Conservation (phyloP, 2,797 vertebrate species). For the Nyctalus aviator region DNA sequence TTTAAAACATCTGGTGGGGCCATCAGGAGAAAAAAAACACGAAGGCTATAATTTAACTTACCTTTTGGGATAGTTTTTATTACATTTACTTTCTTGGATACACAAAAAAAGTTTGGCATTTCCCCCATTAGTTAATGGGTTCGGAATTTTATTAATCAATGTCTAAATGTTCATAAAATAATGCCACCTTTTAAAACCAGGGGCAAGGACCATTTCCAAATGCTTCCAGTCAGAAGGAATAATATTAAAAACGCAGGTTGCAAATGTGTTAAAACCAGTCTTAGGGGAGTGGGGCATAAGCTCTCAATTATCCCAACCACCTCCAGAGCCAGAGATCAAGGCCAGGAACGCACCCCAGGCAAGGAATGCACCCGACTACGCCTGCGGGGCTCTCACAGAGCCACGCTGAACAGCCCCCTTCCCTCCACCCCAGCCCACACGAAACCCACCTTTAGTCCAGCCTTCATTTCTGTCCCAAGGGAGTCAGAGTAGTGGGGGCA, state of each 20-base stretch:
- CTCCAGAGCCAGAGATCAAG: constrained; percentile 82
- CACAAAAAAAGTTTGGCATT: constrained; percentile 84
- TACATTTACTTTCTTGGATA: constrained; percentile 86
- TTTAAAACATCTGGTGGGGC: constrained; percentile 87
- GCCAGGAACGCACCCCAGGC: constrained; percentile 78
- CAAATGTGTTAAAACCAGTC: constrained; percentile 83
- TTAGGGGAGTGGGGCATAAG: constrained; percentile 83
- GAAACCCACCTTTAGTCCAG: background rate
- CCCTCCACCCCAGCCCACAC: background rate
- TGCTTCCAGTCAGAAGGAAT: constrained; percentile 87
- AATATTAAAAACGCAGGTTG: constrained; percentile 86
- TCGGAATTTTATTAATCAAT: constrained; percentile 90
- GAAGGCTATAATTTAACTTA: constrained; percentile 87
- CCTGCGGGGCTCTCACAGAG: background rate
- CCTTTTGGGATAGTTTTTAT: constrained; percentile 87
- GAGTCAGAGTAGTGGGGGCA: background rate
- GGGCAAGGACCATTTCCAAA: constrained; percentile 86
- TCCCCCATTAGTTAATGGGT: constrained; percentile 88
- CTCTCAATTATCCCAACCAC: constrained; percentile 86
- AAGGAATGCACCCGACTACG: background rate
- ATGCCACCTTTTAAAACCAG: constrained; percentile 88
- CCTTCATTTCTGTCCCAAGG: background rate
- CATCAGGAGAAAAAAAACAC: constrained; percentile 83
- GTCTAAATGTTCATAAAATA: constrained; percentile 87
- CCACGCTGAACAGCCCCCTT: background rate